phyloP scores from a whole-genome alignment of 1,140 invertebrate genomes.

The Ceratosolen solmsi region DNA sequence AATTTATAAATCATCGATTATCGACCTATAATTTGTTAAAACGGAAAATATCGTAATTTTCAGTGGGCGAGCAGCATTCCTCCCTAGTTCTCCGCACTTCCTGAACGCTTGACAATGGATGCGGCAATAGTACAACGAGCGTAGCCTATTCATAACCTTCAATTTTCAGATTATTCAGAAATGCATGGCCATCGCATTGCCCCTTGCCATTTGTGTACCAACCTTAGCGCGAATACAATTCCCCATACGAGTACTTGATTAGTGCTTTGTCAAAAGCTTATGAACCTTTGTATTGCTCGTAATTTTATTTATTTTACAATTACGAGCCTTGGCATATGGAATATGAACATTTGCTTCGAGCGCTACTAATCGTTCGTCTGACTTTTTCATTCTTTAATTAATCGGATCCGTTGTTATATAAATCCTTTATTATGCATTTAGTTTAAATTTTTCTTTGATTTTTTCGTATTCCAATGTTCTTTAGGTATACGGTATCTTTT shows the following conservation, averaged over 20 bases:
- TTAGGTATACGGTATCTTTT: no score
- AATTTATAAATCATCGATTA: not conserved
- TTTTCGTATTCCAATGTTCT: no score
- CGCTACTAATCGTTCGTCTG: no score
- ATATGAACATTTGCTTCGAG: not conserved
- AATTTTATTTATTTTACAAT: conserved; percentile 20
- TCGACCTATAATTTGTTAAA: not conserved
- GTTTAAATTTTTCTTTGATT: no score
- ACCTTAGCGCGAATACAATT: not conserved
- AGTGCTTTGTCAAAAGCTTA: conserved; percentile 33
- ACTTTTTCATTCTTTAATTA: no score
- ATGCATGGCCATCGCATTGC: conserved; percentile 35
- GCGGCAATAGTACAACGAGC: not conserved
- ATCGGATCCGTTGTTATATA: no score
- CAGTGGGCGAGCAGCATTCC: not conserved
- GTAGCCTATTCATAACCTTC: conserved; percentile 37
- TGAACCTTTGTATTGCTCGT: conserved; percentile 3
- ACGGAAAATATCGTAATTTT: not conserved
- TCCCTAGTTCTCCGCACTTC: not conserved
- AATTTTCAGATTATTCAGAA: conserved; percentile 43
- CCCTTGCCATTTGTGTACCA: not conserved
- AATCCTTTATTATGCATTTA: no score
- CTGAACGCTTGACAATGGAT: not conserved
- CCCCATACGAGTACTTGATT: conserved; percentile 12
- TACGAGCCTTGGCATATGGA: not conserved